Base-by-base conservation (phyloP, 2,888 invertebrate species). In the Drosophila subquinaria region DNA sequence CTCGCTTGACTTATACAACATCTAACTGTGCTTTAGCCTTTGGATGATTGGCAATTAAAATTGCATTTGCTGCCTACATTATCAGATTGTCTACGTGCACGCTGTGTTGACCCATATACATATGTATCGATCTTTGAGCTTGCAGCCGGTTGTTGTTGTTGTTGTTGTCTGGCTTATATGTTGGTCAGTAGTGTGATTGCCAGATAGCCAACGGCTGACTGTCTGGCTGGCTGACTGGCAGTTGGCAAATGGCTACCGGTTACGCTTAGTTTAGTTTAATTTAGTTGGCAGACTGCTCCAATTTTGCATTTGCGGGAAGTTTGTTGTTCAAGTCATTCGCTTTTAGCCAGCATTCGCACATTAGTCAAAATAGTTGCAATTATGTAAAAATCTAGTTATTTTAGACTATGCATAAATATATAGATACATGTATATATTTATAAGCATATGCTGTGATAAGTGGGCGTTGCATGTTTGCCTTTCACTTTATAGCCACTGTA, bases 11-110 rank as follows among this genome's bases (percentile, higher is more conserved):
- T 76, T 76, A 73, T 73, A 73, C 79, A 78, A 76, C 38, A 61
- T 43, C 65, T 55, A 47, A 65, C 60, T 20, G 45, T 45, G 40
- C 13, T 52, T 17, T 36, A 47, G 47, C 20, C 56, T 56, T 60
- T 60, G 52, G 81, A 74, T 65, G 78, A 83, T 76, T 81, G 84
- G 89, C 83, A 89, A 83, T 89, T 83, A 89, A 89, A 89, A 87
- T 76, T 70, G 75, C 75, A 75, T 77, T 66, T 80, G 69, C 53
- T 55, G 78, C 64, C 71, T 68, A 64, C 65, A 83, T 83, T 72
- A 78, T 87, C 87, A 68, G 73, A 82, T 45, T 82, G 81, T 76
- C 57, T 76, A 64, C 76, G 76, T 66, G 76, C 82, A 62, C 71
- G 65, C 42, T 61, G 51, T 40, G 30, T 51, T 83, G 81, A 81